These are phyloP conservation scores for Gallinago solitaria DNA, from an alignment of 2,797 vertebrate genomes.

Conservation along the genomic window DNA sequence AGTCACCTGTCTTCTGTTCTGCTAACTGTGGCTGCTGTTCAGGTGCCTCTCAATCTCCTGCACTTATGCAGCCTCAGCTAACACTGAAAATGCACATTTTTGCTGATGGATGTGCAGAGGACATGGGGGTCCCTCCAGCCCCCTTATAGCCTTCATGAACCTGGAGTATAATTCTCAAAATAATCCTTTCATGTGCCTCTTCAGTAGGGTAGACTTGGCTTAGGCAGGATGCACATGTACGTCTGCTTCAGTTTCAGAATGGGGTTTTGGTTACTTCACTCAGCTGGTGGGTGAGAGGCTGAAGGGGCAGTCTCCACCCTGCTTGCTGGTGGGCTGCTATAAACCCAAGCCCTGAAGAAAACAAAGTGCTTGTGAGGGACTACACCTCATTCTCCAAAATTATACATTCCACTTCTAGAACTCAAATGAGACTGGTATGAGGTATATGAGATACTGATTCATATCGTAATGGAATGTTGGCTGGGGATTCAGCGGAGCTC, in stretches of 20 bases:
- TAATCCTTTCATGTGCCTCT: neutral
- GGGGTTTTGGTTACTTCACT: neutral
- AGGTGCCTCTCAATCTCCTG: neutral
- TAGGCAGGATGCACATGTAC: rapidly evolving
- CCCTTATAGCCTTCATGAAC: neutral
- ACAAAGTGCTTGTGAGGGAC: neutral
- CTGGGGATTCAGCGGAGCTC: neutral
- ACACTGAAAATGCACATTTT: neutral
- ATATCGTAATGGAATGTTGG: neutral
- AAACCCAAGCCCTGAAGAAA: neutral
- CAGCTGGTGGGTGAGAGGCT: neutral
- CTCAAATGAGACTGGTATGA: neutral
- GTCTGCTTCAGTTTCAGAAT: rapidly evolving
- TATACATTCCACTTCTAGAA: neutral
- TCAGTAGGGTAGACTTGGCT: rapidly evolving
- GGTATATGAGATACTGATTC: neutral
- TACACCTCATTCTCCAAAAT: neutral
- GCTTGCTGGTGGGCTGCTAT: neutral
- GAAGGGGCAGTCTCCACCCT: neutral
- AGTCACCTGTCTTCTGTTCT: neutral
- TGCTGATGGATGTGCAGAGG: neutral
- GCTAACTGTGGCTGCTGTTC: neutral
- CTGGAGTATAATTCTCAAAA: neutral
- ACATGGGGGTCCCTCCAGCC: neutral
- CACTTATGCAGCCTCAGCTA: neutral